Percentiles rank a stretch among this genome's conserved stretches.
These are phyloP conservation scores for Sabatieria punctata DNA, from an alignment of 2,888 invertebrate species.

Conservation along the genomic window DNA sequence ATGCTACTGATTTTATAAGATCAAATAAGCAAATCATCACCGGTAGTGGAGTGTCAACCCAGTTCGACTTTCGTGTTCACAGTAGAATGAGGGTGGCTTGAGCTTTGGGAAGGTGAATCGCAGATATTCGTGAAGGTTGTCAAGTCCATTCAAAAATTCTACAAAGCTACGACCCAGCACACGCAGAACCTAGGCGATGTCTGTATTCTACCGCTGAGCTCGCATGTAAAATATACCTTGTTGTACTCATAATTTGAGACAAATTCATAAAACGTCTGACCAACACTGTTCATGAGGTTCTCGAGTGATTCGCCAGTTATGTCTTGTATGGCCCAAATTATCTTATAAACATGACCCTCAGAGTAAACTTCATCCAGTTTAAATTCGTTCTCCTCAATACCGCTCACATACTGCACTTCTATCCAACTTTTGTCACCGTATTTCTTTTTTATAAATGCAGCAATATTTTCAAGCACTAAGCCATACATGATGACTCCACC, in stretches of 20 bases:
- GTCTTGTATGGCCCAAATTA: no score
- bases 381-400: no score
- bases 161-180: conserved; percentile 27
- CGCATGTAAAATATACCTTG: conserved; percentile 18
- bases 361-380: no score
- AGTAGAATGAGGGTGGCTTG: conserved; percentile 85
- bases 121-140: conserved; percentile 25
- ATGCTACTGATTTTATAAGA: no score
- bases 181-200: conserved; percentile 14
- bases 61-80: conserved; percentile 78
- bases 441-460: no score
- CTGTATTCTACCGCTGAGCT: no score
- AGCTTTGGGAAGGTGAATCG: conserved; percentile 42
- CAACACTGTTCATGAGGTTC: conserved; percentile 14
- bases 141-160: conserved; percentile 26
- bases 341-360: no score
- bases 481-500: no score
- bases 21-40: no score
- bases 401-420: no score
- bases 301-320: conserved; percentile 15
- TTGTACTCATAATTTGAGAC: conserved; percentile 20
- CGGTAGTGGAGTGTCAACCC: conserved; percentile 82
- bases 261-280: conserved; percentile 18
- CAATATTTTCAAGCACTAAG: no score
- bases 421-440: no score